Evolutionary conservation across 2,797 vertebrate species (phyloP), one percentile per base, ranked within the genome.

Genomic region (Gadopsis bispinosus): DNA sequence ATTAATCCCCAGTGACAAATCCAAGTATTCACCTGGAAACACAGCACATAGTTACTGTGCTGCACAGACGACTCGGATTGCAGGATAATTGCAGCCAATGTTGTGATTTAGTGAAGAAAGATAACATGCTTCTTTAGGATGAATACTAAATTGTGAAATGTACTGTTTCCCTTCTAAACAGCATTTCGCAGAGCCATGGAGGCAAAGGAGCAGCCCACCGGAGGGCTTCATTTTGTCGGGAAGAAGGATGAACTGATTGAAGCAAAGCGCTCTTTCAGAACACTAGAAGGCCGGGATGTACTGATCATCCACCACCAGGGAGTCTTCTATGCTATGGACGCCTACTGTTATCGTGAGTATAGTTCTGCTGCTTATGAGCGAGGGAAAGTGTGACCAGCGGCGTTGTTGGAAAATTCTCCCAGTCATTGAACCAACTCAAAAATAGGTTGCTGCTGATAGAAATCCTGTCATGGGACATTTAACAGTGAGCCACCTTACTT

Each of bases 281-380:
- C 94, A 68, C 56, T 98, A 14, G 88, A 94, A 4, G 96, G 93
- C 20, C 96, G 97, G 83, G 96, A 98, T 82, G 48, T 98, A n/a
- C 93, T 98, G 47, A 85, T 99, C 85, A 93, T 99, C 90, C 90
- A 95, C 86, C 95, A 97, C 12, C 83, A 93, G 59, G 96, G 89
- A 69, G 90, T 82, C 77, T 96, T 97, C 81, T 95, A 98, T 39
- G 97, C 97, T 61, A 72, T 99, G 90, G 98, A 99, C 75, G 95
- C 93, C 55, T 96, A 96, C 75, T 99, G 98, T 87, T 97, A 99
- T 84, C 98, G 97, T 99, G 92, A 98, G 98, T 94, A 55, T 7
- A 8, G 5, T 16, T 75, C 17, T 33, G 13, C n/a, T 71, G 11
- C 45, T n/a, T 26, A 20, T 60, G 4, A 69, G 26, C 65, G 31